These are phyloP conservation scores for Crotalus viridis DNA, from an alignment of 2,113 vertebrate species.

Conservation along the genomic window DNA sequence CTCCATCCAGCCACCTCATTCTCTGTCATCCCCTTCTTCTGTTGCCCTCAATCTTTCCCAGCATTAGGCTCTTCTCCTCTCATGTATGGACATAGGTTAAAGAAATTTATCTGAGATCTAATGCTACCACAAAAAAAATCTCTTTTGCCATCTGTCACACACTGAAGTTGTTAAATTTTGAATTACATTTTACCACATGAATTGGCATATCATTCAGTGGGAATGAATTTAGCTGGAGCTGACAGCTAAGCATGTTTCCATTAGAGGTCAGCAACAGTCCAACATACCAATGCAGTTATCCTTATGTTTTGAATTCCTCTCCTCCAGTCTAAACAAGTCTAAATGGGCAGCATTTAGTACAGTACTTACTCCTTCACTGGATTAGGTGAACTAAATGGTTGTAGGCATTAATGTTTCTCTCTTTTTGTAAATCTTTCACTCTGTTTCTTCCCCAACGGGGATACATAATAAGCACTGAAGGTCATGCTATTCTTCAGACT, in stretches of 20 bases:
- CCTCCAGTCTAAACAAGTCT: neutral
- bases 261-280: neutral
- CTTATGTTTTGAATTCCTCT: neutral
- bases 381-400: neutral
- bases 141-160: neutral
- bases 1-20: too few species aligned
- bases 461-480: neutral
- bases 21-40: too few species aligned
- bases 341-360: neutral
- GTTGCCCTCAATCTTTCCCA: too few species aligned
- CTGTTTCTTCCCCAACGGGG: neutral
- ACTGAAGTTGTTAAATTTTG: neutral
- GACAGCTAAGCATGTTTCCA: neutral
- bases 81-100: neutral
- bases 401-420: neutral
- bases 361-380: neutral
- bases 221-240: neutral
- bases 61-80: neutral
- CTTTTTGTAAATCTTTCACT: neutral
- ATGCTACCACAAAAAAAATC: neutral
- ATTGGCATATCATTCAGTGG: neutral
- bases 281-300: neutral
- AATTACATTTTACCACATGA: neutral
- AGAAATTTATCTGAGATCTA: neutral
- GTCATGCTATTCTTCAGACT: neutral